phyloP scores from a whole-genome alignment of 2,888 invertebrate species.

The Campoletis raptor region DNA sequence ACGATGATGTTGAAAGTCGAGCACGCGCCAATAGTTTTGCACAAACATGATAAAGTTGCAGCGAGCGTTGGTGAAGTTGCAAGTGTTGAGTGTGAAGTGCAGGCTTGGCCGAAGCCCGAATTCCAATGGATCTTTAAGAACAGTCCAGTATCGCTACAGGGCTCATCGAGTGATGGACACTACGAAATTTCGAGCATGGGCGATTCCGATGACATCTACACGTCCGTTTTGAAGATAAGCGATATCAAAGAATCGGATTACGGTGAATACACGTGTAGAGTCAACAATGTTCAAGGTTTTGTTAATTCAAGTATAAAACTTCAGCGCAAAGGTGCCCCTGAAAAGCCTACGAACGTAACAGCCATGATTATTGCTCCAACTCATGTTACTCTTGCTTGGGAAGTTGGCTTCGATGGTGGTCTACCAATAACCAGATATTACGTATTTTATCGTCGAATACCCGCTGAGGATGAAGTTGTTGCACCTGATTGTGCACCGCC shows the following conservation, averaged over 20 bases:
- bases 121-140: slow-evolving; percentile 96
- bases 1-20: slow-evolving; percentile 96
- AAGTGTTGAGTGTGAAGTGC: slow-evolving; percentile 94
- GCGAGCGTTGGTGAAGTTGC: slow-evolving; percentile 94
- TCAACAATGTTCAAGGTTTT: slow-evolving; percentile 93
- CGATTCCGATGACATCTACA: slow-evolving; percentile 94
- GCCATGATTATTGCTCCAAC: slow-evolving; percentile 92
- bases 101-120: slow-evolving; percentile 96
- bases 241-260: slow-evolving; percentile 93
- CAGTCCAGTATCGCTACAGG: slow-evolving; percentile 90
- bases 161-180: slow-evolving; percentile 92
- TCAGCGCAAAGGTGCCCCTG: slow-evolving; percentile 95
- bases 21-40: slow-evolving; percentile 95
- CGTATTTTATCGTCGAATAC: slow-evolving; percentile 91
- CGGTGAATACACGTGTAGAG: slow-evolving; percentile 96
- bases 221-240: slow-evolving; percentile 91
- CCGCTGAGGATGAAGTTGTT: slow-evolving; percentile 87
- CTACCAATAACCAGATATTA: slow-evolving; percentile 94
- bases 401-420: slow-evolving; percentile 96
- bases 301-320: slow-evolving; percentile 91
- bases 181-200: slow-evolving; percentile 93
- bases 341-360: slow-evolving; percentile 91
- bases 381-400: slow-evolving; percentile 93
- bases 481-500: slow-evolving; percentile 87
- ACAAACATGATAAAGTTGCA: slow-evolving; percentile 95